phyloP scores from a whole-genome alignment of 2,888 invertebrate genomes.

The Xylota sylvarum region DNA sequence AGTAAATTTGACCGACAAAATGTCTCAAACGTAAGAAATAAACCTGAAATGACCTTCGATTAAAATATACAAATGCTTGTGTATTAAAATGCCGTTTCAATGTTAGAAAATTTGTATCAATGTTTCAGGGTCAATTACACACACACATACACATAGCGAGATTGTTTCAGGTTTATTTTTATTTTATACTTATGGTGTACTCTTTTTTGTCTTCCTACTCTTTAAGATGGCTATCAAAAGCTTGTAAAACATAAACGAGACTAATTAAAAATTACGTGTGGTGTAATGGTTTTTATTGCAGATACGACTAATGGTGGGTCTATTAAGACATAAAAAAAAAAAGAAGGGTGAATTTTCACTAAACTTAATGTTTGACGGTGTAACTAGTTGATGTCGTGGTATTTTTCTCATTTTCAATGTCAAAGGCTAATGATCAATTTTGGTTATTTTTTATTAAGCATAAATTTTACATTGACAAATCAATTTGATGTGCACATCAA shows the following conservation, averaged over 20 bases:
- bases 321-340: background rate
- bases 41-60: constrained; percentile 67
- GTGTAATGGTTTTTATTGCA: constrained; percentile 31
- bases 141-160: constrained; percentile 19
- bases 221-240: constrained; percentile 4
- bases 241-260: constrained; percentile 47
- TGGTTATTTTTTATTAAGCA: background rate
- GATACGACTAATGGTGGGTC: constrained; percentile 3
- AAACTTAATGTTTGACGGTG: background rate
- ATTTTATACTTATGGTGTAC: constrained; percentile 22
- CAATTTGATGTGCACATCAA: background rate
- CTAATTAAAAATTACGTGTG: constrained; percentile 42
- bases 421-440: constrained; percentile 1
- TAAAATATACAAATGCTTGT: constrained; percentile 37
- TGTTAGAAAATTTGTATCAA: constrained; percentile 70
- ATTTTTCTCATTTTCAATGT: background rate
- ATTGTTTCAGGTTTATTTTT: constrained; percentile 62
- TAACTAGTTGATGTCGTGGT: background rate
- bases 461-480: background rate
- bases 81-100: constrained; percentile 55
- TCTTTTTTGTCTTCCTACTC: constrained; percentile 3
- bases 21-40: constrained; percentile 41
- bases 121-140: constrained; percentile 65
- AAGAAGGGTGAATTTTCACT: background rate
- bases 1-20: constrained; percentile 59